Evolutionary conservation across 2,888 invertebrate species (phyloP), one percentile per base, ranked within the genome.

Genomic region (Pachymerium ferrugineum): DNA sequence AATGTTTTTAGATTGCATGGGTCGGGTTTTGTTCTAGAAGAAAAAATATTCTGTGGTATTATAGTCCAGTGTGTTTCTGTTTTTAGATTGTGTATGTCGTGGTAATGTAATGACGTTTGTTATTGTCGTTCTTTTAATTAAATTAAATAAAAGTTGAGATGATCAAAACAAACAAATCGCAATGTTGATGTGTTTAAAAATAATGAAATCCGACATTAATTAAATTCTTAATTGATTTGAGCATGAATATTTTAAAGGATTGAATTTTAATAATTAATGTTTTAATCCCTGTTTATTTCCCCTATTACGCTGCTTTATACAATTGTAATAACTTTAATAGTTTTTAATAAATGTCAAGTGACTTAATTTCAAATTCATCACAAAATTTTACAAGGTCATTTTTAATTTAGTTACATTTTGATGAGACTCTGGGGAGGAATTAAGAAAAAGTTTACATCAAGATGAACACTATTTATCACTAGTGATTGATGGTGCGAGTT

Each of bases 61-160:
- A 22, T 54, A 54, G 47, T 14, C 10, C 19, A 22, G 22, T 54
- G 47, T 54, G 19, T 19, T 54, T 19, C 47, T 5, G 22, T 10
- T 22, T 22, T 54, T 54, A 54, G 16, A 54, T n/a, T n/a, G 1
- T 54, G 4, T 19, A 47, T 54, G 16, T 54, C 19, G 22, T 42
- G 6, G 2, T 47, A 2, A 47, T 54, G 47, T 54, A 19, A 54
- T 22, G 1, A 0, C 22, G 47, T 54, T 54, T 54, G 47, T 54
- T 54, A 22, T 54, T 54, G 47, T 22, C 22, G 47, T 54, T 54
- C n/a, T n/a, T 54, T 54, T 54, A 54, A 54, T 54, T 54, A 54
- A 54, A 54, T 0, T 54, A 54, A 22, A 54, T 16, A 22, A 6
- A 16, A n/a, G 47, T n/a, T n/a, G 47, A 22, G 10, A 54, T 54